Base-by-base conservation (phyloP, 2,888 invertebrate genomes). In the Uropetala carovei region DNA sequence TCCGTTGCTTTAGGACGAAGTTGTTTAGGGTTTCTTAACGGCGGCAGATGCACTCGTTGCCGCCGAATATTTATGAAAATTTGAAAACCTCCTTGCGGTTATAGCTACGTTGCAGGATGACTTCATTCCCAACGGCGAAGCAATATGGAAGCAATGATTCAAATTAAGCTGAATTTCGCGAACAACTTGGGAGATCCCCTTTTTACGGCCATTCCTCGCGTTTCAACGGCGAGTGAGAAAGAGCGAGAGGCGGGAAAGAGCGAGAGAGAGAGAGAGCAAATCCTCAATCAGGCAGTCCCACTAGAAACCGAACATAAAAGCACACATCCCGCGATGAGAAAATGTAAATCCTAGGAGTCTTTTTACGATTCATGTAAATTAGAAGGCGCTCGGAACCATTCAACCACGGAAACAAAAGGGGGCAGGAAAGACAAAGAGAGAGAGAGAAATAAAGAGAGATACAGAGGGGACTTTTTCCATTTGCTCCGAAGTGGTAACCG, bases 311-410 rank as follows among this genome's bases (percentile, higher is more conserved):
- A 64, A 18, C 30, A 59, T 85, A 85, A 59, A 85, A 59, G 59
- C 11, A 16, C 59, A 27, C 58, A 86, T 86, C 86, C 60, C 60
- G 57, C 86, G 86, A 86, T 86, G 86, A 86, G 59, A 86, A 86
- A 86, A 86, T 86, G 60, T 86, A 86, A 86, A 86, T 86, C 86
- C 60, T 86, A 60, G 27, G 86, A 64, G 86, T 93, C 92, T 93
- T 92, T 93, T 93, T 92, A 92, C 92, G 56, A 92, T 93, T 92
- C 92, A 92, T 92, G 92, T 91, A 92, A 82, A 86, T 86, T 92
- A 92, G 81, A 92, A n/a, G 92, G 91, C 91, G 92, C 92, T 68
- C 64, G 92, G 60, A 86, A 30, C 86, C 86, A 60, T 57, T 60
- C 86, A 60, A 86, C 59, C 83, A 57, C 83, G 83, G 83, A 83